phyloP scores from a whole-genome alignment of 2,797 vertebrate species.

The Pseudochaenichthys georgianus region DNA sequence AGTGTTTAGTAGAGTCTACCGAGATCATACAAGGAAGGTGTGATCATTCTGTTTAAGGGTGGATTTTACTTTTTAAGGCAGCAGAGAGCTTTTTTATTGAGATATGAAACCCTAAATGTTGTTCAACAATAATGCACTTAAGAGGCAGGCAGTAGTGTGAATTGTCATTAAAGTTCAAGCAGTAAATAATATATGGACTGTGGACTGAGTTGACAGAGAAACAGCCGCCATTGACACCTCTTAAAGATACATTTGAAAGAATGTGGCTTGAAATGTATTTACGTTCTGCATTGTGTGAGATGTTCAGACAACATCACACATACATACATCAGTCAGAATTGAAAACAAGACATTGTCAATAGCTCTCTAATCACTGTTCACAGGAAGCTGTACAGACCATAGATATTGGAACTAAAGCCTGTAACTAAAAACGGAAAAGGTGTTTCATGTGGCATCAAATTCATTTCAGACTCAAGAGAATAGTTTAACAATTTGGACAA shows the following conservation, averaged over 20 bases:
- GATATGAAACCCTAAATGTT: conserved; percentile 74
- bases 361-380: conserved; percentile 13
- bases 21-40: conserved; percentile 14
- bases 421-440: conserved; percentile 19
- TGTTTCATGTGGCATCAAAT: conserved; percentile 29
- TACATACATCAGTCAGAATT: conserved; percentile 10
- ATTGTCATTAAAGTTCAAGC: conserved; percentile 64
- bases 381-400: conserved; percentile 13
- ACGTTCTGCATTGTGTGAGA: not conserved
- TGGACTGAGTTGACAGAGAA: conserved; percentile 46
- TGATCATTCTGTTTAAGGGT: conserved; percentile 51
- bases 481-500: conserved; percentile 2
- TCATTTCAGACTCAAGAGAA: conserved; percentile 5
- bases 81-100: conserved; percentile 76
- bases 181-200: conserved; percentile 49
- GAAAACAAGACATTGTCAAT: conserved; percentile 2
- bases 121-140: conserved; percentile 88
- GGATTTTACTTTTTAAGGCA: conserved; percentile 68
- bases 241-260: conserved; percentile 33
- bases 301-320: not conserved
- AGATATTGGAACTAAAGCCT: conserved; percentile 25
- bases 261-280: conserved; percentile 22
- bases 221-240: conserved; percentile 56
- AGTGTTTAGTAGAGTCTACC: conserved; percentile 1
- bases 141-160: conserved; percentile 70